phyloP scores from a whole-genome alignment of 1,140 invertebrate genomes.

The Caligus rogercresseyi region DNA sequence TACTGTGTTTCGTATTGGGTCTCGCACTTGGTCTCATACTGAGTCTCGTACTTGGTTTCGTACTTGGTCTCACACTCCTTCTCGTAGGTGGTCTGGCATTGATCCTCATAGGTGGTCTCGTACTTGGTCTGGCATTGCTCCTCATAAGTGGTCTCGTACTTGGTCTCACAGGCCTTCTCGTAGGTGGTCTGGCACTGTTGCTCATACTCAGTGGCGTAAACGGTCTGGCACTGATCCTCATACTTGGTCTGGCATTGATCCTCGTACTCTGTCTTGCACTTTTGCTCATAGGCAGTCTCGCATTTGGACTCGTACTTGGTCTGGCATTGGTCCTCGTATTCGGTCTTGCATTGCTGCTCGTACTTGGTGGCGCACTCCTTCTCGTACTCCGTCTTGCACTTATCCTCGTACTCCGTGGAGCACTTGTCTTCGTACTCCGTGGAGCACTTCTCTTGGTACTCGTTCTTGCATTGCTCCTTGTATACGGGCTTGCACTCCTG shows the following conservation, averaged over 20 bases:
- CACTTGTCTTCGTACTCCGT: constrained; percentile 14
- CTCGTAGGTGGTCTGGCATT: constrained; percentile 14
- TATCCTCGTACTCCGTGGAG: constrained; percentile 10
- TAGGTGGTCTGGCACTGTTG: constrained; percentile 19
- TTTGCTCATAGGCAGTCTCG: constrained; percentile 5
- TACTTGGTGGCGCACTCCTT: constrained; percentile 16
- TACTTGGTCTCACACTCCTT: constrained; percentile 17
- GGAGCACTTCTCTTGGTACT: constrained; percentile 14
- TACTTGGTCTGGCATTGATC: constrained; percentile 19
- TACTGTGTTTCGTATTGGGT: constrained; percentile 19
- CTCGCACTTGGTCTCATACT: constrained; percentile 16
- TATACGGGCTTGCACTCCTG: constrained; percentile 14
- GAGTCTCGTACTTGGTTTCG: constrained; percentile 12
- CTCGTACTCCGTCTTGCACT: constrained; percentile 15
- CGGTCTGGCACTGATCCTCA: constrained; percentile 17
- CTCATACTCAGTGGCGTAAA: constrained; percentile 14
- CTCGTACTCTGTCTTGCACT: constrained; percentile 18
- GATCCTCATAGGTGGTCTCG: constrained; percentile 13
- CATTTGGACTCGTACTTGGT: constrained; percentile 19
- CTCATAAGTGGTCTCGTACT: constrained; percentile 19
- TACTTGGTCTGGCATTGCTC: constrained; percentile 17
- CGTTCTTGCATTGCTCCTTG: constrained; percentile 14
- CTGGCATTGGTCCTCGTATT: constrained; percentile 17
- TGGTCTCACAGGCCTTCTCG: constrained; percentile 16
- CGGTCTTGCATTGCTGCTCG: constrained; percentile 15